Conservation (phyloP, 1,140 invertebrate species). For the Scylla paramamosain region DNA sequence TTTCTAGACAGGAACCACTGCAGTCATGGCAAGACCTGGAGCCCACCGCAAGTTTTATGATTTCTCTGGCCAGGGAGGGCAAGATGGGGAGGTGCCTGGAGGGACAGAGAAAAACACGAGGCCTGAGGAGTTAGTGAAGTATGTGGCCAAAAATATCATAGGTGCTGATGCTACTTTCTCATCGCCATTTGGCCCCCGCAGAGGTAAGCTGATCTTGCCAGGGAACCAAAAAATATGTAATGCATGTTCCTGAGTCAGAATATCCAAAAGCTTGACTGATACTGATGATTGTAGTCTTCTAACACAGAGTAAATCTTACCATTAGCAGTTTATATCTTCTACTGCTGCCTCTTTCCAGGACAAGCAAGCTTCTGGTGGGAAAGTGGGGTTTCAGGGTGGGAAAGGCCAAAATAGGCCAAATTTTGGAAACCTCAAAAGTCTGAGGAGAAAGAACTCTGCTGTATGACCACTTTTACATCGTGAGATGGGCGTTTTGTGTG, state of each 20-base stretch:
- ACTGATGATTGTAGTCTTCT: not conserved
- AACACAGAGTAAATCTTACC: not conserved
- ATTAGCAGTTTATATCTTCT: not conserved
- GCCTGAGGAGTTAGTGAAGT: slow-evolving; percentile 86
- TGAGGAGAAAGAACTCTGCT: no score
- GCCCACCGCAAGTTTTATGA: slow-evolving; percentile 69
- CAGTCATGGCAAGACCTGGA: slow-evolving; percentile 54
- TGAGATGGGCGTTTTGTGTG: no score
- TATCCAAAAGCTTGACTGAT: no score
- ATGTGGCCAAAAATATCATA: slow-evolving; percentile 89
- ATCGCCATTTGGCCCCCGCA: slow-evolving; percentile 75
- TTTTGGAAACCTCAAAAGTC: no score
- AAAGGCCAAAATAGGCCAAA: no score
- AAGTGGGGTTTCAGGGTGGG: no score
- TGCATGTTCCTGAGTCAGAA: no score
- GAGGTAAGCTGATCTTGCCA: slow-evolving; percentile 52
- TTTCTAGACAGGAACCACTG: no score
- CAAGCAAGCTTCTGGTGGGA: no score
- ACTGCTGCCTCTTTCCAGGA: no score
- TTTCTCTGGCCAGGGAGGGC: not conserved
- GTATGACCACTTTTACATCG: no score
- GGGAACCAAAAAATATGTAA: not conserved
- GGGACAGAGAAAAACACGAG: slow-evolving; percentile 79
- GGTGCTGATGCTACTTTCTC: slow-evolving; percentile 83
- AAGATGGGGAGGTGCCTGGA: not conserved